Evolutionary conservation across 2,113 vertebrate species (phyloP).

Genomic region (Tamias sibiricus): DNA sequence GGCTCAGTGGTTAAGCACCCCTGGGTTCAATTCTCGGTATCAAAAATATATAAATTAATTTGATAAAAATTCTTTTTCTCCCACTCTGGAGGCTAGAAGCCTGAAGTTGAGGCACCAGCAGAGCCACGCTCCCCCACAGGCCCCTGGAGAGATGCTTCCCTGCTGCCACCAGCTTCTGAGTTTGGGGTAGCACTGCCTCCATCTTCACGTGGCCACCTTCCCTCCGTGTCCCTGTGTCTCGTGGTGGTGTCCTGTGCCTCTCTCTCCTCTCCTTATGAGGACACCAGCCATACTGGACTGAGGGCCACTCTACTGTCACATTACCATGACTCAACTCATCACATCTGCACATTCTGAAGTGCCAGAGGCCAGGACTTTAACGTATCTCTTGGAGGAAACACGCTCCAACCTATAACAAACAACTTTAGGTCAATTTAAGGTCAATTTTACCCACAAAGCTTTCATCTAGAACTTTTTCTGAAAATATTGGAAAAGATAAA

Average conservation of each 20-base stretch:
- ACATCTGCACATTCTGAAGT: background rate
- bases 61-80: too few relatives aligned
- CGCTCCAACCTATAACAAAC: background rate
- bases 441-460: background rate
- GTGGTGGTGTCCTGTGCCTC: background rate
- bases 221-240: background rate
- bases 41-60: too few relatives aligned
- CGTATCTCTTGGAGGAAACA: background rate
- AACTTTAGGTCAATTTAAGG: too few relatives aligned
- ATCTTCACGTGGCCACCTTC: background rate
- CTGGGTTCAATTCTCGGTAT: too few relatives aligned
- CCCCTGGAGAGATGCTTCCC: background rate
- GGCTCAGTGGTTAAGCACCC: too few relatives aligned
- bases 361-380: background rate
- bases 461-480: constrained; percentile 35
- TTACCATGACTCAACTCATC: background rate
- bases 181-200: background rate
- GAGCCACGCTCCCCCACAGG: background rate
- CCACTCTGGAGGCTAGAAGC: background rate
- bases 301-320: background rate
- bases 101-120: too few relatives aligned
- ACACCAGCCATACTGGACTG: background rate
- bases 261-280: background rate
- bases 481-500: constrained; percentile 2
- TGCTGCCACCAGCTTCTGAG: background rate